Base-by-base conservation (phyloP, 2,797 vertebrate species). In the Lacerta viridis region DNA sequence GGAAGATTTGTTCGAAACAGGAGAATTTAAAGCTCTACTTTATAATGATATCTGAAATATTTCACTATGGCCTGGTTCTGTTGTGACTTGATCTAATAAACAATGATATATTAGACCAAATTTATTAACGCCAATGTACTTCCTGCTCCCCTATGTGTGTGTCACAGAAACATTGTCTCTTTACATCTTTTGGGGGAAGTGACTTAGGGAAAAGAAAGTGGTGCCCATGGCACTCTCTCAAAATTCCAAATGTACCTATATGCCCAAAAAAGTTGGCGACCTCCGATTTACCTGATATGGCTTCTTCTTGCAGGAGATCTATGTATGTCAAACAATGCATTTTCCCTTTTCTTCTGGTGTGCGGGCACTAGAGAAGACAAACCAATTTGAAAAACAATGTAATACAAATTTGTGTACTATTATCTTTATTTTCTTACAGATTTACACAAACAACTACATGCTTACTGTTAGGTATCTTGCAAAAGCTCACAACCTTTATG, bases 241-340 rank as follows among this genome's bases (percentile, higher is more conserved):
- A 55, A 55, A 64, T 23, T 18, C 61, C 20, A 18, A 64, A 64
- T 64, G 61, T 64, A 23, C 18, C 61, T 64, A 23, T 23, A 64
- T 18, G 61, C 61, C 61, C 61, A 1, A 23, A 18, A 64, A 64
- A 2, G 20, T 64, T 64, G 18, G 2, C 7, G 20, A 7, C 5
- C 61, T 5, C 61, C 1, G 61, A 92, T 81, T 92, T 94, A 99
- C 99, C 99, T 98, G 95, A 99, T 99, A 98, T 99, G 99, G 97
- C 99, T 99, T 98, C 98, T 98, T 97, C 99, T 98, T 88, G 99
- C 99, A 96, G 99, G 99, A 96, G 99, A 99, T 97, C 98, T 98
- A 93, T 99, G 99, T 78, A 99, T 99, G 97, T 99, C 99, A 95
- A 99, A 99, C 90, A 99, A 96, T 0, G 99, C 97, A 90, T 97